These are phyloP conservation scores for Gambusia holbrooki DNA, from an alignment of 2,113 vertebrate genomes.

Conservation along the genomic window DNA sequence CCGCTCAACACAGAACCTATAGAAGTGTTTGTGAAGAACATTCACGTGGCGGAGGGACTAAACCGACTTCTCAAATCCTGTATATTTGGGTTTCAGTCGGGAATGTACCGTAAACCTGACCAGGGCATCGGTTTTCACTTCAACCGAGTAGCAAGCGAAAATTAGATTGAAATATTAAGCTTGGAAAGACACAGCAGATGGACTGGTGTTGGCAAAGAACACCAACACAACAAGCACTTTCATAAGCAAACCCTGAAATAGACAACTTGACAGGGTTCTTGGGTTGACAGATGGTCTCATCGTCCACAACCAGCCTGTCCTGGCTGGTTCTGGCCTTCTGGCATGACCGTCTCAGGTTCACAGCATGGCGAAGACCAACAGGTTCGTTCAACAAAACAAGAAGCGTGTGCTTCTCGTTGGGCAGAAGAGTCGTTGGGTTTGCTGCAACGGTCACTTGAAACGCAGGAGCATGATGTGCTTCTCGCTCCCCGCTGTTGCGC, in stretches of 20 bases:
- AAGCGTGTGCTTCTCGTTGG: not conserved
- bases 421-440: no score
- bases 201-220: not conserved
- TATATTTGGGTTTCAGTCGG: not conserved
- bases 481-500: conserved; percentile 10
- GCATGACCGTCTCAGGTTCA: conserved; percentile 2
- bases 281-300: conserved; percentile 29
- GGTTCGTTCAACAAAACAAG: not conserved
- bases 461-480: conserved; percentile 7
- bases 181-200: conserved; percentile 7
- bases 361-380: not conserved
- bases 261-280: conserved; percentile 6
- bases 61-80: not conserved
- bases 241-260: not conserved
- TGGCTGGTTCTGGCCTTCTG: no score
- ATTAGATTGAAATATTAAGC: not conserved
- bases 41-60: not conserved
- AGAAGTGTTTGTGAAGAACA: not conserved
- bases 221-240: conserved; percentile 1
- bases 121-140: not conserved
- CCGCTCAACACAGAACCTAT: not conserved
- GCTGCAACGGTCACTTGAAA: conserved; percentile 1
- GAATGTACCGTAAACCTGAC: not conserved
- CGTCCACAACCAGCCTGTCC: conserved; percentile 8
- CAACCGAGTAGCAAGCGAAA: conserved; percentile 1